A percentile compares a stretch with the other conserved stretches of the same genome.
Evolutionary conservation across 2,113 vertebrate genomes (phyloP).

Genomic region (Mixornis gularis): DNA sequence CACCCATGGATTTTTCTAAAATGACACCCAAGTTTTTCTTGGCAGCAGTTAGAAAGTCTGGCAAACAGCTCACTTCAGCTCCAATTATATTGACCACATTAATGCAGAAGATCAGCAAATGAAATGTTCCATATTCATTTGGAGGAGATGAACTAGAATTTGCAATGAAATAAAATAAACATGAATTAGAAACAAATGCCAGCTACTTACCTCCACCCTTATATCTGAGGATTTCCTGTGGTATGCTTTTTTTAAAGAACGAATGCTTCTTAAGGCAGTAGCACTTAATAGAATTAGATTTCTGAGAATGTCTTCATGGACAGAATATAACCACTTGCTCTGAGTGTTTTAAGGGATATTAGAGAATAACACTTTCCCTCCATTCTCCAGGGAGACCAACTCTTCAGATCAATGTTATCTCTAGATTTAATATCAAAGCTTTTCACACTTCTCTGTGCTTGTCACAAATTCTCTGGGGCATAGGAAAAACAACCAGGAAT

Average conservation of each 20-base stretch:
- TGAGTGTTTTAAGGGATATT: conserved; percentile 14
- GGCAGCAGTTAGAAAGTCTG: conserved; percentile 75
- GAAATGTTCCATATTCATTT: conserved; percentile 71
- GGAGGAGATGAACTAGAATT: conserved; percentile 68
- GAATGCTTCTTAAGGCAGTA: neutral
- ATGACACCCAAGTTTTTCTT: conserved; percentile 81
- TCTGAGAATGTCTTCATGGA: neutral
- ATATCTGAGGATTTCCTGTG: neutral
- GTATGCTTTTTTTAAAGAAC: neutral
- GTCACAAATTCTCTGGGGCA: conserved; percentile 11
- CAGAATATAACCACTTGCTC: neutral
- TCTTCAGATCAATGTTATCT: conserved; percentile 4
- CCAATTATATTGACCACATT: conserved; percentile 77
- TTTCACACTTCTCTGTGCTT: conserved; percentile 37
- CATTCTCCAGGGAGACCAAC: neutral
- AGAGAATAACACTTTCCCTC: neutral
- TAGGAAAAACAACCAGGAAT: neutral
- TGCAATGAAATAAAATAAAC: conserved; percentile 60
- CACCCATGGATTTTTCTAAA: conserved; percentile 75
- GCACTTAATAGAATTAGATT: neutral
- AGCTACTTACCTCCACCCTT: neutral
- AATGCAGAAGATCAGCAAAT: conserved; percentile 74
- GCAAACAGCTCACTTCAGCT: conserved; percentile 73
- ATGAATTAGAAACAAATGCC: conserved; percentile 56
- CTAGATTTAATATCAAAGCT: conserved; percentile 38